Conservation (phyloP, 1,140 invertebrate species). For the Pogonognathellus flavescens region DNA sequence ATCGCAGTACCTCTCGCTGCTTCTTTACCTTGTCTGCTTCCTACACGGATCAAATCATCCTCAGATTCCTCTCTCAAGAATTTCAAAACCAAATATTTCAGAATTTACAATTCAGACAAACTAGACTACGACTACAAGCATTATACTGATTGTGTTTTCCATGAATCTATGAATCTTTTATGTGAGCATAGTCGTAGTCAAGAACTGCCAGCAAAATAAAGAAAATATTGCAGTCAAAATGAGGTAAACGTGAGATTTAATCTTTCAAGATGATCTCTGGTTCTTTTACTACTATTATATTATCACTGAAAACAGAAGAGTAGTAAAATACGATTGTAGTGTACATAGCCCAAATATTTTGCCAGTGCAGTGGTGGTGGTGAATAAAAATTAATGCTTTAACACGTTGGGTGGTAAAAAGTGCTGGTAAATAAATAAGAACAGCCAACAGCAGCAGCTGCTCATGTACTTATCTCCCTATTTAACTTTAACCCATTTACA, state of each 20-base stretch:
- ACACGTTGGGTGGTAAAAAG: background rate
- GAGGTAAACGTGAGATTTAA: background rate
- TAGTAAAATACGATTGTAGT: no score
- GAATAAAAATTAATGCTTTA: background rate
- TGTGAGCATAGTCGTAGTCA: no score
- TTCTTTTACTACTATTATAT: no score
- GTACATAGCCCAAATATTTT: no score
- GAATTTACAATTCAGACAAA: background rate
- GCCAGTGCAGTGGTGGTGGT: background rate
- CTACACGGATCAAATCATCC: background rate
- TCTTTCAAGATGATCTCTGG: background rate
- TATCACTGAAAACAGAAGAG: no score
- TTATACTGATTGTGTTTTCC: no score
- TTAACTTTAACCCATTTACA: background rate
- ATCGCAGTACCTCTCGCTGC: background rate
- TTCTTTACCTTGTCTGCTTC: background rate
- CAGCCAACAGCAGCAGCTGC: background rate
- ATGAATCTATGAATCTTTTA: no score
- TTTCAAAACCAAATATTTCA: background rate
- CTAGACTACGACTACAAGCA: background rate
- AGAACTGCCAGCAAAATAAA: no score
- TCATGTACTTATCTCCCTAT: background rate
- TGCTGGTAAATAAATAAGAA: conserved; percentile 2
- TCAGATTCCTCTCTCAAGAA: conserved; percentile 30
- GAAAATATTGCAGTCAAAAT: no score